These are phyloP conservation scores for Lasioglossum malachurum DNA, from an alignment of 2,888 invertebrate species.

Conservation along the genomic window DNA sequence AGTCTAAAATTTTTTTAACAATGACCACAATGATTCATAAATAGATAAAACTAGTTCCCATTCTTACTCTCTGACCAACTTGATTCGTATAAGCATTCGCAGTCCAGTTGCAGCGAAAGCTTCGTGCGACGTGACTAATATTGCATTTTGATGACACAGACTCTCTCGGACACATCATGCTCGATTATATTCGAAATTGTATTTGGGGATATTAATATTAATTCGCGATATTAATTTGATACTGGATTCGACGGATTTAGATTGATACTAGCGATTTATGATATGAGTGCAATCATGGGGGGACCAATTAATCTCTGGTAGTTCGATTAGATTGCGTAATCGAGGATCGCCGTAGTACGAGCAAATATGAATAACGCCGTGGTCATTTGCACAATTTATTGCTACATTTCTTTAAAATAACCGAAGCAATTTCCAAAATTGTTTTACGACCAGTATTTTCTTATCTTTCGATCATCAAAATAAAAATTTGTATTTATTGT, in stretches of 20 bases:
- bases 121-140: neutral
- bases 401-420: neutral
- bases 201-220: conserved; percentile 1
- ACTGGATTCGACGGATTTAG: conserved; percentile 1
- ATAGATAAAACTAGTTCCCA: neutral
- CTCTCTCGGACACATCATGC: neutral
- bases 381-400: neutral
- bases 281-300: neutral
- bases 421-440: neutral
- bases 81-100: neutral
- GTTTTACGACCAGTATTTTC: neutral
- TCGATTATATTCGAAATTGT: conserved; percentile 3
- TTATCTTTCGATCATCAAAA: neutral
- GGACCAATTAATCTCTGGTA: conserved; percentile 4
- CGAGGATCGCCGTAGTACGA: neutral
- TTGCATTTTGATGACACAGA: neutral
- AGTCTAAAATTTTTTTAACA: neutral
- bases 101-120: neutral
- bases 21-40: neutral
- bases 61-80: neutral
- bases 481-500: neutral
- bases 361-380: neutral
- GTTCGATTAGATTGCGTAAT: conserved; percentile 2
- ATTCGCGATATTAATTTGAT: conserved; percentile 8
- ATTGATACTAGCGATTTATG: conserved; percentile 13